Evolutionary conservation across 2,888 invertebrate species (phyloP), one percentile per base, ranked within the genome.

Genomic region (Leptopilina drosophilae): DNA sequence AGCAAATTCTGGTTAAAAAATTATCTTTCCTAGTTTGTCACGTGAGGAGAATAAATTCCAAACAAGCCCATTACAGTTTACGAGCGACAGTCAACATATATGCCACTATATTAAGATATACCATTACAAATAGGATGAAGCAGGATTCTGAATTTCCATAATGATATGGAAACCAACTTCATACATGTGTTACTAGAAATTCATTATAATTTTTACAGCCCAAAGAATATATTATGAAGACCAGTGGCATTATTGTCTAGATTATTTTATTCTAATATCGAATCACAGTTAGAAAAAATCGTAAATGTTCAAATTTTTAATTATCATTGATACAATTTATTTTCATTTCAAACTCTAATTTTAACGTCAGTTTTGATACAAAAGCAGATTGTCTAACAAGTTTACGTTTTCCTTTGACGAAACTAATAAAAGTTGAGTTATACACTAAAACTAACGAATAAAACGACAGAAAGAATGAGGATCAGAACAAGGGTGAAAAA

Each of bases 141-240:
- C 79, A 79, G 80, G 78, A 65, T 81, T 81, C 80, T 82, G 53
- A 73, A 88, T 88, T 87, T 87, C 85, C 86, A 87, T 88, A 88
- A 88, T 87, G 84, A 86, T 84, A 85, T 85, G 83, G 84, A 84
- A 81, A 83, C 77, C 80, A 69, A 81, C 65, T 73, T 12, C 53
- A 73, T 83, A 78, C 85, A 83, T 84, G 86, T 85, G 83, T 86
- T 85, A 86, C 86, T 79, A 78, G 78, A 86, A 87, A 88, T 87
- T 87, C 86, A 88, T 87, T 87, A 88, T 83, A 84, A 86, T 86
- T 88, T 87, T 87, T 87, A 86, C 82, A 83, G 84, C 75, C 85
- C 82, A 82, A 85, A 82, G 83, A 86, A 85, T 85, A 85, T 85
- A 86, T 85, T 85, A 83, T 84, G 82, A 82, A 80, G 79, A 78